Evolutionary conservation across 2,888 invertebrate species (phyloP), one percentile per base, ranked within the genome.

Genomic region (Parnassius mnemosyne): DNA sequence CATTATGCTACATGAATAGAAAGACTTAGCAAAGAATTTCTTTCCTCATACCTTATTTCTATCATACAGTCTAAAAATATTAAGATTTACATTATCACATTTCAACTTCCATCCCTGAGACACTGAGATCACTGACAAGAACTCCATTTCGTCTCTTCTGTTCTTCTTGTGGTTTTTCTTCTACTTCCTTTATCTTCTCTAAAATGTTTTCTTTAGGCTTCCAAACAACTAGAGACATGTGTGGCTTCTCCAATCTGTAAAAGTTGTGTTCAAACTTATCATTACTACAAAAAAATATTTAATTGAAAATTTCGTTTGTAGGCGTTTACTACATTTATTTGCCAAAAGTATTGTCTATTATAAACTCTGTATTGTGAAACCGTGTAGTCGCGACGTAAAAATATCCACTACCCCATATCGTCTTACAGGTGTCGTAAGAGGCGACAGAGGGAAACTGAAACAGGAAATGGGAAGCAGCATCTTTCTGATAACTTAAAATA

Each of bases 211-310:
- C 92, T 61, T 95, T 94, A 0, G 96, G 96, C 76, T 95, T 94
- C 96, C 96, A 97, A 10, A 96, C 92, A 2, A 97, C 95, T 67
- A 97, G 79, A 3, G 96, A 96, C 85, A 95, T 96, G 73, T 95
- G 95, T 0, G 96, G 96, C 76, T 94, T 93, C 71, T 95, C 94
- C 71, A 93, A 84, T 76, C 93, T 94, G 71, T 66, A 87, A 57
- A 5, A 34, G n/a, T 7, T n/a, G 12, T 41, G 0, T 34, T 34
- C 1, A 34, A 34, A 34, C 34, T 7, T 34, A 34, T 34, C 5
- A 34, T 34, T 34, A 34, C 34, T 34, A 34, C 34, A 2, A 20
- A 20, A 16, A 16, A 20, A 20, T 20, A 20, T 20, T 20, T 20
- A 20, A 20, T 20, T 34, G 34, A 34, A 34, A 34, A 34, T 34